Conservation (phyloP, 1,140 invertebrate genomes). For the Pachyrhynchus sulphureomaculatus region DNA sequence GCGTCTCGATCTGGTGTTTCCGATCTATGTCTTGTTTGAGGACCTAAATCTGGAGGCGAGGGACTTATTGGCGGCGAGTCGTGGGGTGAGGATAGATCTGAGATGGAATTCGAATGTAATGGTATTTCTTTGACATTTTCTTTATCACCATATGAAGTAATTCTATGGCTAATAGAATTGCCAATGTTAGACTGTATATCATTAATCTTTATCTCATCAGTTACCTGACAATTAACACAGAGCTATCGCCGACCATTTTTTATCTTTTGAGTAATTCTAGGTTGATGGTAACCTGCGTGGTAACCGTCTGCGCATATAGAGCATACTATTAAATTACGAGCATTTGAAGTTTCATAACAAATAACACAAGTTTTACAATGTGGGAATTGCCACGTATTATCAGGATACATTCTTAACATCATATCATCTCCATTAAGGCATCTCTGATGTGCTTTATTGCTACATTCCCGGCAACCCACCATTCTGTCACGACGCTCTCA, state of each 20-base stretch:
- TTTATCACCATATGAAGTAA: slow-evolving; percentile 11
- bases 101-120: slow-evolving; percentile 35
- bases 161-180: slow-evolving; percentile 29
- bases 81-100: slow-evolving; percentile 26
- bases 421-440: slow-evolving; percentile 65
- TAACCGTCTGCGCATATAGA: slow-evolving; percentile 80
- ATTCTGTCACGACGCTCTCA: slow-evolving; percentile 46
- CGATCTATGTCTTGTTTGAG: slow-evolving; percentile 31
- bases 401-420: slow-evolving; percentile 63
- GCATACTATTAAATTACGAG: slow-evolving; percentile 72
- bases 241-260: slow-evolving; percentile 60
- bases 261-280: slow-evolving; percentile 58
- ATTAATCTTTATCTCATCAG: slow-evolving; percentile 47
- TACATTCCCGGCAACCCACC: too few relatives aligned
- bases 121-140: slow-evolving; percentile 24
- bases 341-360: slow-evolving; percentile 70
- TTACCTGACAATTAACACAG: slow-evolving; percentile 58
- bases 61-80: slow-evolving; percentile 34
- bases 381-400: slow-evolving; percentile 71
- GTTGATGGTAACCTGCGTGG: slow-evolving; percentile 72
- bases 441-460: slow-evolving; percentile 60
- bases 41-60: slow-evolving; percentile 45
- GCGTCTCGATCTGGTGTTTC: slow-evolving; percentile 27
- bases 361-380: slow-evolving; percentile 70
- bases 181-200: slow-evolving; percentile 45